These are phyloP conservation scores for Halcyon leucocephala DNA, from an alignment of 2,797 vertebrate species.

Conservation along the genomic window DNA sequence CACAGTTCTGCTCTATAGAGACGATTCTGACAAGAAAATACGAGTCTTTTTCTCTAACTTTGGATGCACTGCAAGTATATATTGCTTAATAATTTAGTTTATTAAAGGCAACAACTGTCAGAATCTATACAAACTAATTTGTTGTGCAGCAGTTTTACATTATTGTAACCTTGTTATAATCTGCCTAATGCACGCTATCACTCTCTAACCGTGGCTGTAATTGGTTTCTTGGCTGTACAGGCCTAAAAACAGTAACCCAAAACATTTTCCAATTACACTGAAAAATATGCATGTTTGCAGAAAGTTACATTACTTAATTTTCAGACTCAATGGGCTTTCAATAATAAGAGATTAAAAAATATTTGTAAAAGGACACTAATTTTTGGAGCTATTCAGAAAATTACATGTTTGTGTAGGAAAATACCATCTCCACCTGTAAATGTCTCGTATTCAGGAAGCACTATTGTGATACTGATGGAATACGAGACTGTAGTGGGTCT, in stretches of 20 bases:
- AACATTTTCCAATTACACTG: neutral
- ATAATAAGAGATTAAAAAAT: neutral
- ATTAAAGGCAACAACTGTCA: constrained; percentile 50
- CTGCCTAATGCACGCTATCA: neutral
- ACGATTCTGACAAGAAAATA: neutral
- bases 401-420: neutral
- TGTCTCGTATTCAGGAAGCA: accelerated
- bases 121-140: constrained; percentile 50
- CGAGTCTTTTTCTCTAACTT: neutral
- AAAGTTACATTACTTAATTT: constrained; percentile 19
- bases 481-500: no score
- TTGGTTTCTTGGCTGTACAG: constrained; percentile 17
- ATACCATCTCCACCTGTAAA: neutral
- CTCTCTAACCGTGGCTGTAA: constrained; percentile 31
- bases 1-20: accelerated
- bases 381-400: neutral
- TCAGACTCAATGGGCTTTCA: constrained; percentile 5
- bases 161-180: constrained; percentile 46
- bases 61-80: neutral
- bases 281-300: neutral
- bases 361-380: neutral
- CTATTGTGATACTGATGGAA: accelerated
- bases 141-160: neutral
- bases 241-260: constrained; percentile 17
- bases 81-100: constrained; percentile 40